Evolutionary conservation across 2,113 vertebrate genomes (phyloP).

Genomic region (Origma solitaria): DNA sequence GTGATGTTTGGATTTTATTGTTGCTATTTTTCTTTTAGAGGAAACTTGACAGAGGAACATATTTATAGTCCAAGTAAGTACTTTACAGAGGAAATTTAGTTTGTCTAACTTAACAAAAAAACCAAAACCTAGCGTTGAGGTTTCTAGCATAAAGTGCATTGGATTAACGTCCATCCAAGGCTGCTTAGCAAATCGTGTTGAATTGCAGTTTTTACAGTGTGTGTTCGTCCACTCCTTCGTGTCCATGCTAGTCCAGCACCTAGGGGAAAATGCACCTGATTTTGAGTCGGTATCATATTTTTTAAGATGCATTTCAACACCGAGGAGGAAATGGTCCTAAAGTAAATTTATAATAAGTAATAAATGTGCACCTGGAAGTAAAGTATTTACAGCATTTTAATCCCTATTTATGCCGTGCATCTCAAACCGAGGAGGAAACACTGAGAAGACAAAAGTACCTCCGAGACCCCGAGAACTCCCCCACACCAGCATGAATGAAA

Average conservation of each 20-base stretch:
- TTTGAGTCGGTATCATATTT: slow-evolving; percentile 22
- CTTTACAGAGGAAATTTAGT: slow-evolving; percentile 66
- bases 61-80: slow-evolving; percentile 76
- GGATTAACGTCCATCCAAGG: slow-evolving; percentile 52
- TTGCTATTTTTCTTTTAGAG: slow-evolving; percentile 62
- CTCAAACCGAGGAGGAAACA: slow-evolving; percentile 68
- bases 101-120: slow-evolving; percentile 55
- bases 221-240: neutral
- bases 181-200: slow-evolving; percentile 6
- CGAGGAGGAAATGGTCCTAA: slow-evolving; percentile 66
- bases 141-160: slow-evolving; percentile 48
- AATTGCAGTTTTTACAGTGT: slow-evolving; percentile 11
- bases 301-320: slow-evolving; percentile 54
- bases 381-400: slow-evolving; percentile 62
- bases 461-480: slow-evolving; percentile 69
- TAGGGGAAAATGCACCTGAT: slow-evolving; percentile 62
- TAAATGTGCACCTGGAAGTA: slow-evolving; percentile 73
- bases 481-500: slow-evolving; percentile 74
- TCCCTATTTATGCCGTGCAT: slow-evolving; percentile 66
- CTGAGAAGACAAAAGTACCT: slow-evolving; percentile 71
- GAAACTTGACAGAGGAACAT: slow-evolving; percentile 72
- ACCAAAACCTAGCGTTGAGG: neutral
- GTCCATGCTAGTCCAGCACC: neutral
- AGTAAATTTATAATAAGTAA: slow-evolving; percentile 51
- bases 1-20: slow-evolving; percentile 54